A percentile compares a stretch with the other conserved stretches of the same genome.
These are phyloP conservation scores for Lanius collurio DNA, from an alignment of 2,113 vertebrate species.

Conservation along the genomic window DNA sequence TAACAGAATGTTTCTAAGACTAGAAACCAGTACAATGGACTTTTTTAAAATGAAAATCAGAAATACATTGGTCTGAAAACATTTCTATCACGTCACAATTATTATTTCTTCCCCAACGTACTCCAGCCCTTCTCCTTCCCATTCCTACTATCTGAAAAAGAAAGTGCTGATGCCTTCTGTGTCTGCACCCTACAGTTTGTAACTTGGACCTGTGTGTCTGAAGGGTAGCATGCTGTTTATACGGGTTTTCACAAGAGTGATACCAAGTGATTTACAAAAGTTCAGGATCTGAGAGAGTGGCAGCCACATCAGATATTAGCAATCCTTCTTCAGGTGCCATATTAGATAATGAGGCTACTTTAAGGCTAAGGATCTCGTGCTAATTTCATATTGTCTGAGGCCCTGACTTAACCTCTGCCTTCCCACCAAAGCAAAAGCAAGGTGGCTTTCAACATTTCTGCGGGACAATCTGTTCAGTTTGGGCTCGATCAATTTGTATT, in stretches of 20 bases:
- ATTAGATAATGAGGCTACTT: background rate
- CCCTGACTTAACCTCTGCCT: background rate
- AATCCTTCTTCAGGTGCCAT: background rate
- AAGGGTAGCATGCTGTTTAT: background rate
- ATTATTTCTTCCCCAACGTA: background rate
- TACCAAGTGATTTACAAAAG: background rate
- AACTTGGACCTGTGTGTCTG: background rate
- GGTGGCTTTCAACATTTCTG: background rate
- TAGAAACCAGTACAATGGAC: conserved; percentile 5
- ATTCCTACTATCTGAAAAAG: background rate
- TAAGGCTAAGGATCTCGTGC: background rate
- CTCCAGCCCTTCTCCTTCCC: background rate
- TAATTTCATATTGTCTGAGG: background rate
- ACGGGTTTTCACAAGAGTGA: background rate
- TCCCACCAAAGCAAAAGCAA: background rate
- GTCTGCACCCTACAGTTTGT: background rate
- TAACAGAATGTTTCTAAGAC: conserved; percentile 57
- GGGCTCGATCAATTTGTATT: background rate
- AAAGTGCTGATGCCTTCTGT: background rate
- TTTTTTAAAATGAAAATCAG: background rate
- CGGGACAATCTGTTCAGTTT: background rate
- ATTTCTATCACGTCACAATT: background rate
- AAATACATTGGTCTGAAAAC: background rate
- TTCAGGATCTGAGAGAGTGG: background rate
- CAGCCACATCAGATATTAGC: background rate